Percentiles rank a stretch among this genome's conserved stretches.
phyloP scores from a whole-genome alignment of 2,113 vertebrate species.

The Scomber japonicus region DNA sequence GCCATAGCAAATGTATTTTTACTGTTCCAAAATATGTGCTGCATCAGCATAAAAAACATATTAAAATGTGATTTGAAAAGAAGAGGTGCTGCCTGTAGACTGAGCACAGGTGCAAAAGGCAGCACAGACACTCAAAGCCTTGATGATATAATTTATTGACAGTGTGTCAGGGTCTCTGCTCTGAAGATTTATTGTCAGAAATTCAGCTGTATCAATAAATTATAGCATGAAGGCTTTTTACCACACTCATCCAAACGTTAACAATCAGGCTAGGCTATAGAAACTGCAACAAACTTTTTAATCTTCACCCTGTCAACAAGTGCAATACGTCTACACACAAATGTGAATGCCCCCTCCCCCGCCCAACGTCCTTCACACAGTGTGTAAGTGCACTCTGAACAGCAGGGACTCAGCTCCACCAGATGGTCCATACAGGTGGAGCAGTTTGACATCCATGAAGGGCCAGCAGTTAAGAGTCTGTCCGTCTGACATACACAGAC shows the following conservation, averaged over 20 bases:
- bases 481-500: constrained; percentile 36
- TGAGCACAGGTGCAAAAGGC: neutral
- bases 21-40: neutral
- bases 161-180: no score
- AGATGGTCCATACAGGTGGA: constrained; percentile 71
- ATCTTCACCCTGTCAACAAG: neutral
- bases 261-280: neutral
- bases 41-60: neutral
- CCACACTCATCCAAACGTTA: no score
- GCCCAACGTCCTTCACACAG: constrained; percentile 45
- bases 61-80: neutral
- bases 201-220: neutral
- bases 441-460: constrained; percentile 47
- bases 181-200: no score
- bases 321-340: neutral
- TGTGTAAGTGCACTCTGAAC: constrained; percentile 46
- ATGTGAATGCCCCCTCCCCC: neutral
- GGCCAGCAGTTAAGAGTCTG: constrained; percentile 47
- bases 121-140: no score
- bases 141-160: no score
- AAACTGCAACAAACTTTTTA: neutral
- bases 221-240: neutral
- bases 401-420: constrained; percentile 48
- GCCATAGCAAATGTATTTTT: neutral
- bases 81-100: neutral